phyloP scores from a whole-genome alignment of 2,888 invertebrate species.

The Ophion costatus region DNA sequence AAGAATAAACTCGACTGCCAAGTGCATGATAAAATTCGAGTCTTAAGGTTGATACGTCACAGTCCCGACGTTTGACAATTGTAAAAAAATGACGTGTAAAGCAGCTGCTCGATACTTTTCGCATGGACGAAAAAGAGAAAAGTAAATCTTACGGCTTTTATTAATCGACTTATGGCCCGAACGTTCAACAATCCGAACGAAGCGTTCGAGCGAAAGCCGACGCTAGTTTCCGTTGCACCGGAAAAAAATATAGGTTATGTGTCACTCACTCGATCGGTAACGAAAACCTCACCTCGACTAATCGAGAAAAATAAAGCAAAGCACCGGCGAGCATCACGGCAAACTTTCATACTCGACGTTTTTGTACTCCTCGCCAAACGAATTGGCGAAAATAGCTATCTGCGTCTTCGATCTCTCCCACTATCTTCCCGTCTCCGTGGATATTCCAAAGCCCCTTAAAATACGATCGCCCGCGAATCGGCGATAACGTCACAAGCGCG shows the following conservation, averaged over 20 bases:
- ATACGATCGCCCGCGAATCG: background rate
- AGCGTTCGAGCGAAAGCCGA: background rate
- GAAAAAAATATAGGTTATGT: conserved; percentile 31
- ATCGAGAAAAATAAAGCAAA: background rate
- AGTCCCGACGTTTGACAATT: background rate
- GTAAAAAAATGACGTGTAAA: background rate
- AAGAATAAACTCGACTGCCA: background rate
- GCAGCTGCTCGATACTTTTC: background rate
- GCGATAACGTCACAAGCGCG: background rate
- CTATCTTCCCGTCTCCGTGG: background rate
- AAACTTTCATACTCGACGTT: background rate
- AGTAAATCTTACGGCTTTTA: conserved; percentile 1
- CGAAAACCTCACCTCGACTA: conserved; percentile 8
- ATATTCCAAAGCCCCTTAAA: background rate
- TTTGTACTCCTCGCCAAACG: background rate
- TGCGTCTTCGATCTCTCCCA: background rate
- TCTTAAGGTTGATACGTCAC: background rate
- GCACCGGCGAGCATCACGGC: background rate
- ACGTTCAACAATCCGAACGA: conserved; percentile 17
- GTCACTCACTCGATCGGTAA: conserved; percentile 25
- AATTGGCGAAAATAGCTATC: background rate
- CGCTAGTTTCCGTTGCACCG: background rate
- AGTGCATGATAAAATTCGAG: background rate
- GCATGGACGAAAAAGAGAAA: background rate
- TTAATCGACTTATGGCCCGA: conserved; percentile 9